Evolutionary conservation across 53 echinoderm and acorn worm genomes (phyloP), one percentile per base, ranked within the genome.

Genomic region (Paracentrotus lividus): DNA sequence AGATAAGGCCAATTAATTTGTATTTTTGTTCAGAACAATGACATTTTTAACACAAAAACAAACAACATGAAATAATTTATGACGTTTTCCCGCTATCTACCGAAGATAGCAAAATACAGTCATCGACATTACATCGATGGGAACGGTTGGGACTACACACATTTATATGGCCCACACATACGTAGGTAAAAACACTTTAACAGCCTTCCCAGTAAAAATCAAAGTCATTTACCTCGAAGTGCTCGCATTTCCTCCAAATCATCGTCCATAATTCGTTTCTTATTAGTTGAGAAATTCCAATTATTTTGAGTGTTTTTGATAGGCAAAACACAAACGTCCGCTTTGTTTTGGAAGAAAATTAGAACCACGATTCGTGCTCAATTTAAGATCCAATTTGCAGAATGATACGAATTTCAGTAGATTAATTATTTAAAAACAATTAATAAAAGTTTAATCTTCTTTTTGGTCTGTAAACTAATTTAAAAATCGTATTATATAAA

Each of bases 241-340:
- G 88, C 93, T 44, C 96, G 95, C 96, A 96, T 96, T 93, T 96
- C 96, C 61, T 87, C 96, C 43, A 96, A 58, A 42, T 96, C 96
- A 52, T 96, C 96, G 58, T 96, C 96, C 90, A 90, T 90, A 38
- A 38, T 72, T 36, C 31, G 64, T 29, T 29, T 10, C 31, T 29
- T 64, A 20, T 64, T 9, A 29, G 2, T 64, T 64, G 0, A 27
- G 7, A 64, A 1, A 26, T 29, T 64, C 31, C 64, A 13, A 64
- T 10, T 27, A 27, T 8, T 10, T 57, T 64, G 8, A 31, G 8
- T 64, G 8, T 1, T 61, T 18, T 10, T 60, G 26, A 60, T 60
- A 3, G 20, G 21, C 57, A 57, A 57, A 49, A 53, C 2, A 13
- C 3, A 15, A 53, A 53, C 53, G 53, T 53, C 15, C 15, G 54